Percentiles rank a stretch among this genome's conserved stretches.
phyloP scores from a whole-genome alignment of 2,113 vertebrate genomes.

The Oxyruncus cristatus region DNA sequence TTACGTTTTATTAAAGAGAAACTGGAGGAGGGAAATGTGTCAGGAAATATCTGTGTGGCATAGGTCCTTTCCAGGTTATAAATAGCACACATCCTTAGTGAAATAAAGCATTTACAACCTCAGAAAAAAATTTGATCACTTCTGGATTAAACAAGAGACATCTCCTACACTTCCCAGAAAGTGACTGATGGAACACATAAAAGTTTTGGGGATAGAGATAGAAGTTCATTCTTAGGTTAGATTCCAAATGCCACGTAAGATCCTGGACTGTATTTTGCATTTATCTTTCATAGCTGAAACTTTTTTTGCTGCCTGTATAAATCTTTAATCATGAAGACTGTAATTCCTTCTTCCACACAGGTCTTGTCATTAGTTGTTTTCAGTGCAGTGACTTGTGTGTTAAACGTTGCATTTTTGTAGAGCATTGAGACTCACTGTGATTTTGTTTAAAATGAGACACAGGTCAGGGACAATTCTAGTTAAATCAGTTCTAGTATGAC shows the following conservation, averaged over 20 bases:
- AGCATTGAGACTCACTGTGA: not conserved
- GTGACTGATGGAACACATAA: not conserved
- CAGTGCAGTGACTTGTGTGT: not conserved
- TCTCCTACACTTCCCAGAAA: not conserved
- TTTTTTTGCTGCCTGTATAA: not conserved
- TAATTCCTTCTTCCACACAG: not conserved
- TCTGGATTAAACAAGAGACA: not conserved
- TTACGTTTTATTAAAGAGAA: conserved; percentile 4
- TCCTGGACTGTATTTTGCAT: not conserved
- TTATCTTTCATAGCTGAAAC: not conserved
- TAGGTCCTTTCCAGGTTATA: not conserved
- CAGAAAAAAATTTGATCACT: conserved; percentile 7
- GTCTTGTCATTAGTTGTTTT: not conserved
- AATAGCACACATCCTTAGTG: not conserved
- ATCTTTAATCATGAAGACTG: not conserved
- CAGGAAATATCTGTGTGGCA: conserved; percentile 5
- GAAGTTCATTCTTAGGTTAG: conserved; percentile 23
- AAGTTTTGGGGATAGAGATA: not conserved
- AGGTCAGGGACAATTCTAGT: not conserved
- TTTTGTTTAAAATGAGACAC: not conserved
- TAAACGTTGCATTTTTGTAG: not conserved
- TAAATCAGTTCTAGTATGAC: not conserved
- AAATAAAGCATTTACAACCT: conserved; percentile 28
- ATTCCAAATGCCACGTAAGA: not conserved
- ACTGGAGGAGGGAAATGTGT: conserved; percentile 12